Conservation (phyloP, 2,113 vertebrate genomes). For the Oryzias melastigma region DNA sequence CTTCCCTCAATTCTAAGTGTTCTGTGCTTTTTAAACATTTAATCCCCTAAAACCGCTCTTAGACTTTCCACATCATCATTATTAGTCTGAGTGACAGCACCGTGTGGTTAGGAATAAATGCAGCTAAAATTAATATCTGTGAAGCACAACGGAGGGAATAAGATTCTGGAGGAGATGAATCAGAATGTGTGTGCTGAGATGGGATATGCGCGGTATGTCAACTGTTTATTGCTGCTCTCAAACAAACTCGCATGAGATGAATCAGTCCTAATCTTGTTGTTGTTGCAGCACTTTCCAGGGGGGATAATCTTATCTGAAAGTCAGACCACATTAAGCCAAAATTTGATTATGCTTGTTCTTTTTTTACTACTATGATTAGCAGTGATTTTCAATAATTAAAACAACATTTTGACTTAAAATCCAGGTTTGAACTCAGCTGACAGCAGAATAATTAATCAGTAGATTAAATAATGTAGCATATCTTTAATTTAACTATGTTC, state of each 20-base stretch:
- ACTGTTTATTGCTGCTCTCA: slow-evolving; percentile 20
- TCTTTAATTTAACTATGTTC: too few relatives aligned
- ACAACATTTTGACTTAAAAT: too few relatives aligned
- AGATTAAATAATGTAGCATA: too few relatives aligned
- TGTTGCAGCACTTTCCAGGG: slow-evolving; percentile 7
- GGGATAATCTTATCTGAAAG: background rate
- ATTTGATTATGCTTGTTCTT: too few relatives aligned
- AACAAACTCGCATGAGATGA: slow-evolving; percentile 13
- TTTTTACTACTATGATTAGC: too few relatives aligned
- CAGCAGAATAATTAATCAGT: too few relatives aligned
- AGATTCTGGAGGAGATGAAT: slow-evolving; percentile 26
- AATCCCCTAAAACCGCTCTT: slow-evolving; percentile 35
- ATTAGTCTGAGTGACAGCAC: slow-evolving; percentile 62
- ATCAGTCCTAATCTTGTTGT: background rate
- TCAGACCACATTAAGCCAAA: too few relatives aligned
- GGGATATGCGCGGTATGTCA: slow-evolving; percentile 36
- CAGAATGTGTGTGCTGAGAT: background rate
- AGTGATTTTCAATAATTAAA: too few relatives aligned
- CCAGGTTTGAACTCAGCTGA: too few relatives aligned
- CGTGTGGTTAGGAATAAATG: slow-evolving; percentile 67
- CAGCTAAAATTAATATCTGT: slow-evolving; percentile 30
- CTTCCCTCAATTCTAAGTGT: background rate
- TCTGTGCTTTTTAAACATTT: background rate
- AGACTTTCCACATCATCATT: slow-evolving; percentile 25
- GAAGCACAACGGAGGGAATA: slow-evolving; percentile 32